Conservation (phyloP, 1,140 invertebrate species). For the Asbolus verrucosus region DNA sequence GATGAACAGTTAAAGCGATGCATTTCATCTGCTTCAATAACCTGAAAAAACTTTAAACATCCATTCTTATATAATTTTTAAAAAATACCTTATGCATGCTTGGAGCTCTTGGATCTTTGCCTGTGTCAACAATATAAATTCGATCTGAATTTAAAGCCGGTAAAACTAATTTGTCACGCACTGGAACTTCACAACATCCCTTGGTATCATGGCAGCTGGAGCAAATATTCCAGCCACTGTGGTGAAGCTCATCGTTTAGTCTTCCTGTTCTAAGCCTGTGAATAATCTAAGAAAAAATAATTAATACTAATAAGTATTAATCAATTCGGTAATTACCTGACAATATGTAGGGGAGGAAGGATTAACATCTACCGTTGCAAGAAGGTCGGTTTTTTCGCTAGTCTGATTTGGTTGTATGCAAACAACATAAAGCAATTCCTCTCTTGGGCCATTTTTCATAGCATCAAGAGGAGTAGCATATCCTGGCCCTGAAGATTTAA, state of each 20-base stretch:
- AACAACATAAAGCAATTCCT: slow-evolving; percentile 89
- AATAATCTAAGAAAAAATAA: slow-evolving; percentile 78
- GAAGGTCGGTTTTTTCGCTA: slow-evolving; percentile 81
- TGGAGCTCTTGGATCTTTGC: slow-evolving; percentile 74
- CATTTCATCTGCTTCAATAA: slow-evolving; percentile 80
- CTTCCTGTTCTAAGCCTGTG: slow-evolving; percentile 84
- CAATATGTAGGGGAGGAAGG: slow-evolving; percentile 87
- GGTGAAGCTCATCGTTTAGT: slow-evolving; percentile 91
- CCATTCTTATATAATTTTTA: too few relatives aligned
- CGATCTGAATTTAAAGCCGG: slow-evolving; percentile 86
- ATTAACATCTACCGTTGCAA: slow-evolving; percentile 93
- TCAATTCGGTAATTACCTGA: slow-evolving; percentile 72
- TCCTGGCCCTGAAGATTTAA: slow-evolving; percentile 72
- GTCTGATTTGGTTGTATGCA: slow-evolving; percentile 81
- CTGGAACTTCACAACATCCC: slow-evolving; percentile 70
- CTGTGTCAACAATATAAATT: slow-evolving; percentile 88
- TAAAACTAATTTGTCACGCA: slow-evolving; percentile 83
- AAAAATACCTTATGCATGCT: slow-evolving; percentile 70
- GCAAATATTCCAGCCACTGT: slow-evolving; percentile 96
- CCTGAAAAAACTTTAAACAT: slow-evolving; percentile 68
- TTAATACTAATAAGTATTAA: background rate
- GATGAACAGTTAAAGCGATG: slow-evolving; percentile 80
- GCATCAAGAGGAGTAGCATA: slow-evolving; percentile 84
- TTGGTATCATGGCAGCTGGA: slow-evolving; percentile 79
- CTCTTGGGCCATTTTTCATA: slow-evolving; percentile 81